Conservation (phyloP, 2,113 vertebrate species). For the Aphyosemion australe region DNA sequence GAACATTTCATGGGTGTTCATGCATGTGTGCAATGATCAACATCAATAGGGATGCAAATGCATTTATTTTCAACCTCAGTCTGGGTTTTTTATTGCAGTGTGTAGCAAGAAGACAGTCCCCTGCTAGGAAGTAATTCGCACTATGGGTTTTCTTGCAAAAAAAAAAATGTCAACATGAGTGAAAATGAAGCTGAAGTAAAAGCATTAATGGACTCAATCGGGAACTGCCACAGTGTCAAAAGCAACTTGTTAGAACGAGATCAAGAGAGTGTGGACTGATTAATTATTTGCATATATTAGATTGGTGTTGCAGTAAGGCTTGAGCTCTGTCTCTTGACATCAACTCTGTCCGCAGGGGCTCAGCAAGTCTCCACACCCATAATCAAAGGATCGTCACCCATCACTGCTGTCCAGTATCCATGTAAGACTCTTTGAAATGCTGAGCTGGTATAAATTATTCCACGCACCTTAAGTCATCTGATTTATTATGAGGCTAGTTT, state of each 20-base stretch:
- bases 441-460: constrained; percentile 10
- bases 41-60: constrained; percentile 4
- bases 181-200: constrained; percentile 53
- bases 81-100: neutral
- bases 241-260: constrained; percentile 62
- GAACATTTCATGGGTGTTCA: constrained; percentile 19
- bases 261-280: constrained; percentile 42
- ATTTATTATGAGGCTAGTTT: constrained; percentile 29
- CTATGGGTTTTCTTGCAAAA: constrained; percentile 23
- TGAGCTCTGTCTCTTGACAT: constrained; percentile 41
- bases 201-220: constrained; percentile 64
- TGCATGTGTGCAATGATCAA: constrained; percentile 26
- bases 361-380: constrained; percentile 6
- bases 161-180: constrained; percentile 46
- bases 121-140: constrained; percentile 10
- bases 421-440: neutral
- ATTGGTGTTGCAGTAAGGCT: constrained; percentile 31
- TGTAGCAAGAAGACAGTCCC: constrained; percentile 9
- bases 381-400: constrained; percentile 27
- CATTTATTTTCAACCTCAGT: constrained; percentile 17
- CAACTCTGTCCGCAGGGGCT: constrained; percentile 24
- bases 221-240: constrained; percentile 66
- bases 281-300: constrained; percentile 70
- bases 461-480: constrained; percentile 15
- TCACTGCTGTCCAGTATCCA: constrained; percentile 8